Conservation (phyloP, 2,888 invertebrate species). For the Heteromyza rotundicornis region DNA sequence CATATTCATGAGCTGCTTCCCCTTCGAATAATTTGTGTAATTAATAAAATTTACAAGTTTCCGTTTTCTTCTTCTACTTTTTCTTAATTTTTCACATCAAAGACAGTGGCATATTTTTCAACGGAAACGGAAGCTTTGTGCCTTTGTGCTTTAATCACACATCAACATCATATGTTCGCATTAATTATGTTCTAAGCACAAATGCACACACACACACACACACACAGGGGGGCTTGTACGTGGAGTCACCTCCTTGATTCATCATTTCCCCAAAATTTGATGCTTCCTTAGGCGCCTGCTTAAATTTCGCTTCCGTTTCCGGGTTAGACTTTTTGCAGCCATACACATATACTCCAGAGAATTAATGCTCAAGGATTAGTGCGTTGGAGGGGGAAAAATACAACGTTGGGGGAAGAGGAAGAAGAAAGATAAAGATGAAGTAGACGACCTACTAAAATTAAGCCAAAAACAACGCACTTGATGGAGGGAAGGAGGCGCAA, state of each 20-base stretch:
- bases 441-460: neutral
- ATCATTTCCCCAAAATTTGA: constrained; percentile 12
- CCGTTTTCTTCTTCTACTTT: too few relatives aligned
- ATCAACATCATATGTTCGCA: constrained; percentile 10
- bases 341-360: neutral
- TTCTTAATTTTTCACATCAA: too few relatives aligned
- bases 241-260: neutral
- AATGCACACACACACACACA: neutral
- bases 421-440: neutral
- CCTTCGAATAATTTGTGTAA: too few relatives aligned
- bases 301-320: constrained; percentile 1
- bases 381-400: too few relatives aligned
- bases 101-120: neutral
- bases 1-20: too few relatives aligned
- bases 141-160: too few relatives aligned
- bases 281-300: constrained; percentile 5
- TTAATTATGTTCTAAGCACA: neutral
- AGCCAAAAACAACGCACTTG: neutral
- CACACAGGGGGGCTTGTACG: neutral
- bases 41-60: too few relatives aligned
- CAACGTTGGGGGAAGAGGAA: too few relatives aligned
- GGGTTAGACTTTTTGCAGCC: neutral
- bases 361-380: neutral
- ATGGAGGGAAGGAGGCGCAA: neutral
- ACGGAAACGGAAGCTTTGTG: too few relatives aligned